Evolutionary conservation across 1,140 invertebrate genomes (phyloP), one percentile per base, ranked within the genome.

Genomic region (Mamestra configurata): DNA sequence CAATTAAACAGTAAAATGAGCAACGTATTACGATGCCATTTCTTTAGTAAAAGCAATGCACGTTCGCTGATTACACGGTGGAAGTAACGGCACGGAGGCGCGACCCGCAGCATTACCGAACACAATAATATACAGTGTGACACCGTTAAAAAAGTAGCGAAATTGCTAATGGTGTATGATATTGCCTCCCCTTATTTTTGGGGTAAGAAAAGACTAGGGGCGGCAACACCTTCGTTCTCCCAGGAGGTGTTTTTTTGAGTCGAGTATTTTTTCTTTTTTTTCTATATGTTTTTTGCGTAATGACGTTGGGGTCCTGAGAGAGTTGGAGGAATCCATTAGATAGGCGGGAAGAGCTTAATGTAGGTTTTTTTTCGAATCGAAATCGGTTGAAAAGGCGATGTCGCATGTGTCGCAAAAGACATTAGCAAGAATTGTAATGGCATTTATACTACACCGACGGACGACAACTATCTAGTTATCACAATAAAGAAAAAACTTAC

Each of bases 111-210:
- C 75, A 77, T 77, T 66, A 68, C 59, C 59, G 75, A 68, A 66
- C 59, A 77, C 59, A 77, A 66, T 55, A 77, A 66, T 77, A 92
- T 92, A 87, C 91, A 90, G 82, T 90, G 90, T 92, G 92, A 94
- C 92, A 93, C 87, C 89, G 92, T 94, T 94, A 94, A 94, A 92
- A 94, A 94, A 92, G 88, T 89, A 91, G 84, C 87, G 87, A 93
- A 93, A 94, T 94, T 91, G 92, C 89, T 94, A 94, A 94, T 94
- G 93, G 93, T 93, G 92, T 93, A 94, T 94, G 92, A 93, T 94
- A 94, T 94, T 94, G 92, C 91, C 89, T 91, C 93, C 92, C 93
- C 88, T 92, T 82, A 89, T 89, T 91, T 88, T 90, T 89, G 82
- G 92, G 90, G 91, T 89, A 92, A 93, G 89, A 91, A 92, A 90